Evolutionary conservation across 2,113 vertebrate genomes (phyloP).

Genomic region (Daubentonia madagascariensis): DNA sequence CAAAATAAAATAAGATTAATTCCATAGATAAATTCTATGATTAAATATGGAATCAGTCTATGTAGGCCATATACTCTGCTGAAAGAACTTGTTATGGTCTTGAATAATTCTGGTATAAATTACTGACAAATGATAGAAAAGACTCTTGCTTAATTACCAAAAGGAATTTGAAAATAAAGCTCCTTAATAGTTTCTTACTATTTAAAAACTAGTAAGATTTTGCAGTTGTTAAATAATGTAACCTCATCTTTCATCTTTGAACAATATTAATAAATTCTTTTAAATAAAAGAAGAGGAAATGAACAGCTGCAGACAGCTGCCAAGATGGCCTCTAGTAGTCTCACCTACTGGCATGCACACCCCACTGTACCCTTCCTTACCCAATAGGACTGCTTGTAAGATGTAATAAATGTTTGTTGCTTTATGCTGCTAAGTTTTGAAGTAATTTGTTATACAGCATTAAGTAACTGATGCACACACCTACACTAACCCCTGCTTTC

Average conservation of each 20-base stretch:
- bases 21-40: constrained; percentile 9
- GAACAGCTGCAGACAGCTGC: not conserved
- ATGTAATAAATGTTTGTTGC: too few species aligned
- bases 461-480: not conserved
- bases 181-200: not conserved
- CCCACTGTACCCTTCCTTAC: not conserved
- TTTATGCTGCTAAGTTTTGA: not conserved
- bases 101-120: not conserved
- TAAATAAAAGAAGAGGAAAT: not conserved
- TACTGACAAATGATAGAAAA: rapidly evolving
- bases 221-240: not conserved
- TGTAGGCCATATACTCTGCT: not conserved
- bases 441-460: not conserved
- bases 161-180: not conserved
- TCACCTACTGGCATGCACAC: not conserved
- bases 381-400: not conserved
- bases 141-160: not conserved
- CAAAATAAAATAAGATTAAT: not conserved
- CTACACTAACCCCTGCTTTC: not conserved
- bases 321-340: not conserved
- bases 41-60: not conserved
- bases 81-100: not conserved
- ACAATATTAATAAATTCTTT: not conserved
- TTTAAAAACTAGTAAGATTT: not conserved
- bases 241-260: not conserved